phyloP scores from a whole-genome alignment of 2,113 vertebrate genomes.

The Hemichromis elongatus region DNA sequence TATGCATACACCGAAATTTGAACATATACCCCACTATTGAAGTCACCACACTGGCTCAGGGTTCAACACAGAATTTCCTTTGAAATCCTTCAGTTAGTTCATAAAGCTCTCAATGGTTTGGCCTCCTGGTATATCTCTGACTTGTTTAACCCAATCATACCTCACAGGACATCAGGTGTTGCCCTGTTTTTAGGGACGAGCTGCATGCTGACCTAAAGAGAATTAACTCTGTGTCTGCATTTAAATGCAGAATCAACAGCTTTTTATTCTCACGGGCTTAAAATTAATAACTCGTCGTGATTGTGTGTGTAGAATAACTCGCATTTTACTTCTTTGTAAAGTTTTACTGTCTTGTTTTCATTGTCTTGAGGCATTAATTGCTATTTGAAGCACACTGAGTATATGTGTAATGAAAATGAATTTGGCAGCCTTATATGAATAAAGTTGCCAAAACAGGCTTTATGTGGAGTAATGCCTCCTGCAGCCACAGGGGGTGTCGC shows the following conservation, averaged over 20 bases:
- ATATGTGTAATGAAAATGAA: background rate
- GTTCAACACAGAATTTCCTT: background rate
- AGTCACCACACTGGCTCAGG: background rate
- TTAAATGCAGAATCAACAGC: too few relatives aligned
- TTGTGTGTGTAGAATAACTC: too few relatives aligned
- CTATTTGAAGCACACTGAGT: background rate
- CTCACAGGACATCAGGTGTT: background rate
- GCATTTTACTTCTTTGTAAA: background rate
- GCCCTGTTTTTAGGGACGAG: background rate
- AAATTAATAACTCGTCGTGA: too few relatives aligned
- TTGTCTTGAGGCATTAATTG: background rate
- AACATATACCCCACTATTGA: background rate
- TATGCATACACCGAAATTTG: background rate
- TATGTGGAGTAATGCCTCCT: background rate
- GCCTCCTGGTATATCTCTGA: background rate
- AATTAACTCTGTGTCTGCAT: background rate
- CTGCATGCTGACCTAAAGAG: background rate
- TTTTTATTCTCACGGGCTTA: too few relatives aligned
- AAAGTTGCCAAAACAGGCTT: background rate
- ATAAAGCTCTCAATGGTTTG: background rate
- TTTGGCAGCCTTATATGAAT: background rate
- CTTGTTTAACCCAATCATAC: background rate
- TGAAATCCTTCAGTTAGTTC: background rate
- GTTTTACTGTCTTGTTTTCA: background rate
- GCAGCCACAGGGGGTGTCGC: background rate